These are phyloP conservation scores for Bacillus rossius DNA, from an alignment of 1,140 invertebrate species.

Conservation along the genomic window DNA sequence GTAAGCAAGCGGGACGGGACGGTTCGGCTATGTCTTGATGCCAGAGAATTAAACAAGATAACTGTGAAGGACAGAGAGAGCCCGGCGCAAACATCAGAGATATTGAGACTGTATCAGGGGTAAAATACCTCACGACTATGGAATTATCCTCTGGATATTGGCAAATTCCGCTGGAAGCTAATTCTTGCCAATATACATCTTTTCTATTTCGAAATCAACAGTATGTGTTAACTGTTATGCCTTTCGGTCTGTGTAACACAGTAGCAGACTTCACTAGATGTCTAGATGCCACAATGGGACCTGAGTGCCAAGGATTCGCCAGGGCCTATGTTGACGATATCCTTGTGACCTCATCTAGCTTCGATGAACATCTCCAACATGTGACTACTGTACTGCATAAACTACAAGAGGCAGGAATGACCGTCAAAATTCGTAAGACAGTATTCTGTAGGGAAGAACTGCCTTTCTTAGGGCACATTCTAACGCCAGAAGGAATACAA, in stretches of 20 bases:
- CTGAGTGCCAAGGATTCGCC: constrained; percentile 4
- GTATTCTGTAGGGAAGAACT: constrained; percentile 17
- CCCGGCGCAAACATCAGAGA: constrained; percentile 4
- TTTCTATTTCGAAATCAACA: constrained; percentile 20
- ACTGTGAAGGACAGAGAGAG: constrained; percentile 30
- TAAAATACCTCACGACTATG: constrained; percentile 28
- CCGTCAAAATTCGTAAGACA: constrained; percentile 23
- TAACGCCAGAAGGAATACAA: constrained; percentile 28
- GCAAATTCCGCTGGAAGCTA: constrained; percentile 30
- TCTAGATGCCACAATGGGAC: neutral
- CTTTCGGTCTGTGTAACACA: constrained; percentile 31
- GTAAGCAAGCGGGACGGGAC: constrained; percentile 28
- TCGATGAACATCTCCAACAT: constrained; percentile 25
- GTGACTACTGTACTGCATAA: constrained; percentile 16
- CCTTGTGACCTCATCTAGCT: constrained; percentile 19
- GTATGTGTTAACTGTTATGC: constrained; percentile 31
- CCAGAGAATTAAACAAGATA: constrained; percentile 28
- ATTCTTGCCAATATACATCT: constrained; percentile 32
- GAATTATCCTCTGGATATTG: constrained; percentile 36
- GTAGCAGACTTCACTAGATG: neutral
- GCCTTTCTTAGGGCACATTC: constrained; percentile 28
- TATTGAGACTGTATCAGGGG: constrained; percentile 27
- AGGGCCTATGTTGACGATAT: constrained; percentile 29
- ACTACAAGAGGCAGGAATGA: constrained; percentile 22
- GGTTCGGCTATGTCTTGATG: constrained; percentile 34